Base-by-base conservation (phyloP, 1,140 invertebrate species). In the Campoletis sonorensis region DNA sequence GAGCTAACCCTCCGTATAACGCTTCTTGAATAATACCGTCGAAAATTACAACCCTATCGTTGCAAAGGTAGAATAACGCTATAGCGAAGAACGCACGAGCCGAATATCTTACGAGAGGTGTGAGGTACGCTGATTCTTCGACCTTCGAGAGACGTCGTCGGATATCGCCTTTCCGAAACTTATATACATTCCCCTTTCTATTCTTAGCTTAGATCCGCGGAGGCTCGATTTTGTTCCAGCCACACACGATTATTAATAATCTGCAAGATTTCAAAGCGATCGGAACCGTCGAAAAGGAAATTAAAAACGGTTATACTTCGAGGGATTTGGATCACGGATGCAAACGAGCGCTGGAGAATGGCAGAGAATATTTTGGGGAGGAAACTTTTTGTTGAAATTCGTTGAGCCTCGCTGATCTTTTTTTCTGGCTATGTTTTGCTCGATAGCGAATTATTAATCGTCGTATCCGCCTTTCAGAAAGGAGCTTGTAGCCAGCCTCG, bases 171-270 rank as follows among this genome's bases (percentile, higher is more conserved):
- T 68, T 18, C 64, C 40, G 37, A 70, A 68, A 79, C 18, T 27
- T 27, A 45, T 27, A 45, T 64, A 23, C 33, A 27, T 33, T 27
- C 27, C 67, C 13, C 15, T 70, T n/a, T n/a, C 67, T 33, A 33
- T 70, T 70, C 15, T 64, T 81, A 79, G 73, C 79, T 81, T 81
- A 75, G 80, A 84, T 84, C 75, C 61, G 73, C 73, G 77, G 70
- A 33, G 64, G 58, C n/a, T 70, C 77, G 79, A 81, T 79, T 85
- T 85, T 37, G 54, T 70, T 33, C 33, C 49, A 23, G 49, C 4
- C 23, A 80, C 81, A 45, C 77, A 81, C 84, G 85, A 86, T 86
- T 86, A 86, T 86, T 86, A 86, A 86, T 86, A 86, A 85, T 86
- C 11, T 11, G 16, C 16, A n/a, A 54, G 3, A 54, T 54, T 1